Evolutionary conservation across 2,113 vertebrate species (phyloP), one percentile per base, ranked within the genome.

Genomic region (Connochaetes taurinus): DNA sequence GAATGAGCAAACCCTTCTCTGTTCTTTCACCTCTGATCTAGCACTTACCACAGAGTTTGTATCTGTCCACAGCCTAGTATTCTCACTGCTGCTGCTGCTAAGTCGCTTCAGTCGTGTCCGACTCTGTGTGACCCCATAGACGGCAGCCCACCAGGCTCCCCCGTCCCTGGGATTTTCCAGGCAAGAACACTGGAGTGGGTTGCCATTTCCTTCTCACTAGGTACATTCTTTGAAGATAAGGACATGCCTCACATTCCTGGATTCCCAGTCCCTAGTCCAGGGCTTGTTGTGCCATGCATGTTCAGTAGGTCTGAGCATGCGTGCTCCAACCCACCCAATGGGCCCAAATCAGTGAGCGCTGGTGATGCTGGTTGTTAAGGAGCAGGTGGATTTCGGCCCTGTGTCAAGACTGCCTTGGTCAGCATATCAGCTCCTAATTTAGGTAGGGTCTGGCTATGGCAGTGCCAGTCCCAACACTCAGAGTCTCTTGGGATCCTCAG

Each of bases 271-370:
- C 11, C 57, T 33, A 64, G 55, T 7, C 58, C 57, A 86, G 58
- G 17, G 27, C 53, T 86, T 62, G 31, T 21, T 1, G 0, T 19
- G 31, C 31, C 3, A 1, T 0, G 14, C n/a, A 3, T 14, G 6
- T 16, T 47, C 60, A 58, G 33, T 23, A 58, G 52, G 31, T 58
- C 25, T 53, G 74, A 78, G 57, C n/a, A 52, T 50, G 31, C 1
- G 0, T 80, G 6, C 23, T 89, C 67, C 36, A 52, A 15, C 17
- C 4, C 5, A 29, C 58, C 47, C 13, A 60, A 12, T 2, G 36
- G 40, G 14, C n/a, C 62, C 67, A 83, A 33, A 82, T 17, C 27
- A 52, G 64, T 2, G 55, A 58, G 45, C 0, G 0, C 87, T 4
- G 4, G 53, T 1, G n/a, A 83, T 31, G 33, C 60, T 29, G 33